These are phyloP conservation scores for Phortica variegata DNA, from an alignment of 1,140 invertebrate species.

Conservation along the genomic window DNA sequence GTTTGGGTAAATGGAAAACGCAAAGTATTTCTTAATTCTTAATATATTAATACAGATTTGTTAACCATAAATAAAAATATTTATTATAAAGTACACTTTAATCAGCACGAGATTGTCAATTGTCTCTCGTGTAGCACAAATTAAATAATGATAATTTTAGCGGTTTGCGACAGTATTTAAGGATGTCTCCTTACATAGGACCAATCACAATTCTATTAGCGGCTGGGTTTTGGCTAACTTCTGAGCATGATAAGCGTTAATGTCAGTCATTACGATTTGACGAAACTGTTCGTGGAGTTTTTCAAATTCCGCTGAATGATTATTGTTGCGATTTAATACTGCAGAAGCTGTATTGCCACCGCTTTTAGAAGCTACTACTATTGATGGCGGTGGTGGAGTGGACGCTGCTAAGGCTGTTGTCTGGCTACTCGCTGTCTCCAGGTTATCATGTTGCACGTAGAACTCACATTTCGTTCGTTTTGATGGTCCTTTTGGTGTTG, in stretches of 20 bases:
- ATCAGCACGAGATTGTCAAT: no score
- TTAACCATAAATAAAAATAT: no score
- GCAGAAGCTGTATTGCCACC: not conserved
- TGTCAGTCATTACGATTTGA: constrained; percentile 32
- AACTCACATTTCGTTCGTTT: constrained; percentile 11
- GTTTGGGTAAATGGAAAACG: no score
- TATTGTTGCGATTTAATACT: constrained; percentile 27
- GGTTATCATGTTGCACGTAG: constrained; percentile 4
- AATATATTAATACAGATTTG: no score
- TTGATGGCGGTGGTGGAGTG: no score
- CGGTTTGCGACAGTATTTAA: no score
- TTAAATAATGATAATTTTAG: no score
- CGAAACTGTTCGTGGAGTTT: constrained; percentile 36
- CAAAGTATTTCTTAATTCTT: no score
- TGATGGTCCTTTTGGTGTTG: constrained; percentile 22
- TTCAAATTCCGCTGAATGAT: constrained; percentile 20
- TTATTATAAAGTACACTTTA: no score
- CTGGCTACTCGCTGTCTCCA: constrained; percentile 12
- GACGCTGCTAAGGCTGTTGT: constrained; percentile 2
- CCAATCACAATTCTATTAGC: constrained; percentile 41
- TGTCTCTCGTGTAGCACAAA: no score
- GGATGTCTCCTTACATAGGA: no score
- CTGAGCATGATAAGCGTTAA: constrained; percentile 27
- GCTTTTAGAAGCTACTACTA: no score
- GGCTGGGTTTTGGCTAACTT: constrained; percentile 22